Percentiles rank a stretch among this genome's conserved stretches.
phyloP scores from a whole-genome alignment of 2,888 invertebrate species.

The Acronicta leporina region DNA sequence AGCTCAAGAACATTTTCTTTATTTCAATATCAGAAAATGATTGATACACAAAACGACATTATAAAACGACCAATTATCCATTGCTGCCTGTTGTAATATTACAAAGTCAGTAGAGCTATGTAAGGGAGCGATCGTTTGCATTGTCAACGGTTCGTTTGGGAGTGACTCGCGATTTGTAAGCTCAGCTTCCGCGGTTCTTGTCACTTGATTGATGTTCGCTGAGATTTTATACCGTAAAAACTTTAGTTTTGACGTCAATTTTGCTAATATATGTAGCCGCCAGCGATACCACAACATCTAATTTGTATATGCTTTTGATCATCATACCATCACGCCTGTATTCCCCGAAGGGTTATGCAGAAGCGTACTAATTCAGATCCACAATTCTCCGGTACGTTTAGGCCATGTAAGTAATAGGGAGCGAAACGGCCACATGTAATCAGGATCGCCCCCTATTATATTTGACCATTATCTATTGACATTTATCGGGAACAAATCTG shows the following conservation, averaged over 20 bases:
- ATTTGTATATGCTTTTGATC: too few species aligned
- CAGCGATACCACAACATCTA: too few species aligned
- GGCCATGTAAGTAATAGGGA: too few species aligned
- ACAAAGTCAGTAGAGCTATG: conserved; percentile 53
- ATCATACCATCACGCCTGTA: too few species aligned
- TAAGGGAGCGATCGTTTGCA: conserved; percentile 47
- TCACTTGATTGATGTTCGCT: conserved; percentile 51
- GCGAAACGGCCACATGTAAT: too few species aligned
- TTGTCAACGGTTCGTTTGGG: conserved; percentile 46
- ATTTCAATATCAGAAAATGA: conserved; percentile 4
- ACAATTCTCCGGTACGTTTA: too few species aligned
- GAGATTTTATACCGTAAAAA: conserved; percentile 40
- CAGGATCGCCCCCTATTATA: too few species aligned
- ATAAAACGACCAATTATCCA: conserved; percentile 44
- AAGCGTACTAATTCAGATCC: too few species aligned
- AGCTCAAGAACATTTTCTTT: neutral
- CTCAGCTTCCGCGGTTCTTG: conserved; percentile 40
- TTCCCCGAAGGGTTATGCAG: too few species aligned
- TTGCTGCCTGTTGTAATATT: conserved; percentile 53
- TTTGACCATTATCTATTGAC: too few species aligned
- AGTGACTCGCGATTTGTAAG: conserved; percentile 48
- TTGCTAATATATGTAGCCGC: too few species aligned
- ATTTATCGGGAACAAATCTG: too few species aligned
- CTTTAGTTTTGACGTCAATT: conserved; percentile 4
- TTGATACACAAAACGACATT: conserved; percentile 18